phyloP scores from a whole-genome alignment of 30 jellyfish, hydroid and myxozoan genomes.

The Cassiopea andromeda region DNA sequence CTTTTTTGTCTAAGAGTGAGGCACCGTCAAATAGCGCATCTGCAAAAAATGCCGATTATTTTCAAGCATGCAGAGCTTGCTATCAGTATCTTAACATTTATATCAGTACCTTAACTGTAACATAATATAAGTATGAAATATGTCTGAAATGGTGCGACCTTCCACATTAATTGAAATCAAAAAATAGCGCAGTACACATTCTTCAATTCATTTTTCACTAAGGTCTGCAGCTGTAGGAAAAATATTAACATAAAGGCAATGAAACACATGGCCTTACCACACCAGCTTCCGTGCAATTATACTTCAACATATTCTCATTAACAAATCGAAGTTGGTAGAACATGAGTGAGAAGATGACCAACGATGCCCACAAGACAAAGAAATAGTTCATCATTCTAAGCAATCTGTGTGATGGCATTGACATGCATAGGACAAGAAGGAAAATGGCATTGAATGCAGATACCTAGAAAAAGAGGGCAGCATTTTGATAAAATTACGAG shows the following conservation, averaged over 20 bases:
- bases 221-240: too few relatives aligned
- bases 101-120: too few relatives aligned
- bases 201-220: too few relatives aligned
- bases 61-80: too few relatives aligned
- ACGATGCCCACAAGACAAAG: conserved; percentile 92
- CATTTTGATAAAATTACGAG: not conserved
- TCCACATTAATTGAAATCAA: too few relatives aligned
- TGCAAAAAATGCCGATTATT: too few relatives aligned
- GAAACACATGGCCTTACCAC: conserved; percentile 46
- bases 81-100: too few relatives aligned
- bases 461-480: conserved; percentile 50
- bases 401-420: conserved; percentile 91
- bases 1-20: too few relatives aligned
- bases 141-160: too few relatives aligned
- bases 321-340: conserved; percentile 92
- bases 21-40: too few relatives aligned
- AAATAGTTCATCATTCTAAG: conserved; percentile 83
- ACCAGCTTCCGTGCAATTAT: conserved; percentile 84
- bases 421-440: conserved; percentile 73
- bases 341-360: conserved; percentile 86
- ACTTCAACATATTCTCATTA: conserved; percentile 78
- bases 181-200: too few relatives aligned
- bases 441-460: conserved; percentile 96
- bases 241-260: not conserved
- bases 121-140: too few relatives aligned